Evolutionary conservation across 2,113 vertebrate species (phyloP).

Genomic region (Polypterus bichir): DNA sequence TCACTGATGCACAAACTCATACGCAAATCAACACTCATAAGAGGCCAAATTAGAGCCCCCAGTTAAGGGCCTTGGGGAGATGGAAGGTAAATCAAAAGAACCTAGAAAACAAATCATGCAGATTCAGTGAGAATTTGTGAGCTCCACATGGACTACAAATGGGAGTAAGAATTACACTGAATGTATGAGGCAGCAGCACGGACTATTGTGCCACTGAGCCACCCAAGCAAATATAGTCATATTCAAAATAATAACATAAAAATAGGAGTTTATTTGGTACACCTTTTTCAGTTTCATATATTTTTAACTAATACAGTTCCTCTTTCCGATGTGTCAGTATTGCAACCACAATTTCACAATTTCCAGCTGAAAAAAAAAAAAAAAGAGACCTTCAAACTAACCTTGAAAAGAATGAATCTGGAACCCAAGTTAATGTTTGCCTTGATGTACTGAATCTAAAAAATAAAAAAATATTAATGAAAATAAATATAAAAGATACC

Average conservation of each 20-base stretch:
- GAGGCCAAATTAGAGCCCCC: too few species aligned
- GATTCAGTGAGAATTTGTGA: too few species aligned
- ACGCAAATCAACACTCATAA: too few species aligned
- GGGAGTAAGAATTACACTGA: background rate
- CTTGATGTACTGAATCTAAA: slow-evolving; percentile 66
- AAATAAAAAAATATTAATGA: background rate
- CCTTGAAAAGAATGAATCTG: slow-evolving; percentile 88
- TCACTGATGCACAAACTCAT: too few species aligned
- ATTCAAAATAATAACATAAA: background rate
- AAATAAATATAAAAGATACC: too few species aligned
- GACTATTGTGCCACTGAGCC: background rate
- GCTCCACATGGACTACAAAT: too few species aligned
- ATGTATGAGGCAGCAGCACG: background rate
- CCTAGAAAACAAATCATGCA: too few species aligned
- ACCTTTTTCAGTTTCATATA: too few species aligned
- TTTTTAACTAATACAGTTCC: too few species aligned
- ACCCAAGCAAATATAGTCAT: background rate
- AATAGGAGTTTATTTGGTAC: background rate
- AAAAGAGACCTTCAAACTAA: slow-evolving; percentile 17
- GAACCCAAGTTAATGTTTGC: slow-evolving; percentile 80
- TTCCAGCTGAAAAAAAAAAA: background rate
- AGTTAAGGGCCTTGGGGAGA: background rate
- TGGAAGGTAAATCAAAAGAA: too few species aligned
- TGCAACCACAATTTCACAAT: background rate
- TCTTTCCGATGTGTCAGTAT: too few species aligned